phyloP scores from a whole-genome alignment of 2,888 invertebrate species.

The Heterodera filipjevi region DNA sequence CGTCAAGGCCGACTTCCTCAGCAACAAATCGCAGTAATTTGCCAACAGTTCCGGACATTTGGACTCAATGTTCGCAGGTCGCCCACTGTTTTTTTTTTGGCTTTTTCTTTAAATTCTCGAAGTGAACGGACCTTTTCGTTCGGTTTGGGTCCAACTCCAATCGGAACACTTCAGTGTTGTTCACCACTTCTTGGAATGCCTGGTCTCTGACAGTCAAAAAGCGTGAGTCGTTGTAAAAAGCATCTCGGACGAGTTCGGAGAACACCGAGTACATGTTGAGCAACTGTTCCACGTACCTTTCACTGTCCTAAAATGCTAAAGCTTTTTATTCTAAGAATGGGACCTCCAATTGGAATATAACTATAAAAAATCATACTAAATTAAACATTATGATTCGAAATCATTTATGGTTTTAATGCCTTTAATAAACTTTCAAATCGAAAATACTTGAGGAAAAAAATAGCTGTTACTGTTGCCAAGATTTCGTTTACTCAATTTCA shows the following conservation, averaged over 20 bases:
- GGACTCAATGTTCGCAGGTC: conserved; percentile 74
- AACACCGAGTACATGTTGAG: conserved; percentile 89
- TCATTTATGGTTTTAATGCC: no score
- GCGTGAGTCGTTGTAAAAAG: conserved; percentile 93
- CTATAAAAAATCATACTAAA: no score
- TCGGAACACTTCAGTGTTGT: conserved; percentile 87
- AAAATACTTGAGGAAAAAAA: no score
- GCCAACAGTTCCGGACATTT: conserved; percentile 97
- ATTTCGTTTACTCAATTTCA: no score
- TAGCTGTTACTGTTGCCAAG: no score
- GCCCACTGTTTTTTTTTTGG: conserved; percentile 24
- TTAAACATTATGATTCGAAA: no score
- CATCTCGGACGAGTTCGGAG: conserved; percentile 86
- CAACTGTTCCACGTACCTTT: conserved; percentile 94
- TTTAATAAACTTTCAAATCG: no score
- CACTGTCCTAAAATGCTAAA: conserved; percentile 83
- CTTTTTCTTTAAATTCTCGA: background rate
- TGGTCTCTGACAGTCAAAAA: conserved; percentile 97
- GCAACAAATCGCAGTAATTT: conserved; percentile 98
- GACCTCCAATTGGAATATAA: no score
- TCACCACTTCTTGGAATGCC: conserved; percentile 78
- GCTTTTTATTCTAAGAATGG: no score
- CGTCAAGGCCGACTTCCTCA: conserved; percentile 91
- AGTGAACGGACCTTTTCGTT: conserved; percentile 6
- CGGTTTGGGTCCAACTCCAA: conserved; percentile 69